These are phyloP conservation scores for Drosophila cognata DNA, from an alignment of 2,888 invertebrate genomes.

Conservation along the genomic window DNA sequence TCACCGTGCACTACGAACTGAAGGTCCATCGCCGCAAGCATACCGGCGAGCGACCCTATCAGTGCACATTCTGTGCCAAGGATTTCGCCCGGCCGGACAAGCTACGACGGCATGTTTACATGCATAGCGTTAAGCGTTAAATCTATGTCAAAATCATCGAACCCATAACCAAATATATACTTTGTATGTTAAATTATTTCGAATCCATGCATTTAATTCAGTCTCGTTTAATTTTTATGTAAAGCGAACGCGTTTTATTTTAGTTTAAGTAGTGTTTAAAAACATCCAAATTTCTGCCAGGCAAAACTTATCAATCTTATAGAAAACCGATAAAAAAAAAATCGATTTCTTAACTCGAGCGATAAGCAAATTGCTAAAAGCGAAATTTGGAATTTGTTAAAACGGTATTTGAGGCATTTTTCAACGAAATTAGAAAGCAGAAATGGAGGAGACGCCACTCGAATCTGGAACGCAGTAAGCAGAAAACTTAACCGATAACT, in stretches of 20 bases:
- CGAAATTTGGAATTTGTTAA: neutral
- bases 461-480: neutral
- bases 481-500: neutral
- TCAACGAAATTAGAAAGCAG: neutral
- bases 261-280: neutral
- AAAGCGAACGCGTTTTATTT: neutral
- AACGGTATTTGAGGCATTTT: neutral
- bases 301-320: neutral
- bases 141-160: neutral
- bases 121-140: slow-evolving; percentile 67
- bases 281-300: neutral
- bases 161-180: slow-evolving; percentile 10
- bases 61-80: slow-evolving; percentile 83
- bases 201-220: neutral
- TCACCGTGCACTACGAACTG: slow-evolving; percentile 87
- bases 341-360: neutral
- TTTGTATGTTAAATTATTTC: neutral
- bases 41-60: slow-evolving; percentile 87
- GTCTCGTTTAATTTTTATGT: neutral
- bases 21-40: slow-evolving; percentile 87
- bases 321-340: neutral
- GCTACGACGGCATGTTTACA: slow-evolving; percentile 65
- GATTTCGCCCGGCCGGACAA: slow-evolving; percentile 87
- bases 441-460: too few relatives aligned
- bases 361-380: neutral